phyloP scores from a whole-genome alignment of 2,888 invertebrate genomes.

The Dexiosoma caninum region DNA sequence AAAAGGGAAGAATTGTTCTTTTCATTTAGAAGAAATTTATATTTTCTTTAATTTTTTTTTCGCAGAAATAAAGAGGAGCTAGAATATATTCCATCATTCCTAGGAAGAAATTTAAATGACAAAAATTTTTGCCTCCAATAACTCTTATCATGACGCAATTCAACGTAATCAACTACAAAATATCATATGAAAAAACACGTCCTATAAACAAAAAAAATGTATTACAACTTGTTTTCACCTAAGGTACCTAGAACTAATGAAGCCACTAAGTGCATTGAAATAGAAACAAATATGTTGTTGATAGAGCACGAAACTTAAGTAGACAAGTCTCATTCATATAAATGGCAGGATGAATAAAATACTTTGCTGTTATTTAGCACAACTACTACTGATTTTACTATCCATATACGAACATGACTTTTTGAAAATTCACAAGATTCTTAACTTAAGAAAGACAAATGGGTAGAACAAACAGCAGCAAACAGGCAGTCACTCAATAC shows the following conservation, averaged over 20 bases:
- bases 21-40: too few relatives aligned
- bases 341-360: conserved; percentile 9
- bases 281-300: conserved; percentile 41
- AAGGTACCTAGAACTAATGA: conserved; percentile 28
- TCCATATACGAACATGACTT: background rate
- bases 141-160: background rate
- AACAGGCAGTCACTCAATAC: conserved; percentile 30
- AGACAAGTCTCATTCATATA: conserved; percentile 23
- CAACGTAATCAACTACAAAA: conserved; percentile 54
- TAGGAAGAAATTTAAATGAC: background rate
- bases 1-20: too few relatives aligned
- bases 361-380: background rate
- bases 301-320: conserved; percentile 51
- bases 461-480: background rate
- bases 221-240: conserved; percentile 21
- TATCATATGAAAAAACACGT: conserved; percentile 57
- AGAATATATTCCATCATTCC: background rate
- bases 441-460: conserved; percentile 7
- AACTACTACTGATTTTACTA: background rate
- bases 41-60: too few relatives aligned
- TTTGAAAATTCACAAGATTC: conserved; percentile 17
- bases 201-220: conserved; percentile 43
- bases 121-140: background rate
- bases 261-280: conserved; percentile 24
- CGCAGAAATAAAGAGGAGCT: background rate